Base-by-base conservation (phyloP, 1,140 invertebrate species). In the Drosophila kikkawai region DNA sequence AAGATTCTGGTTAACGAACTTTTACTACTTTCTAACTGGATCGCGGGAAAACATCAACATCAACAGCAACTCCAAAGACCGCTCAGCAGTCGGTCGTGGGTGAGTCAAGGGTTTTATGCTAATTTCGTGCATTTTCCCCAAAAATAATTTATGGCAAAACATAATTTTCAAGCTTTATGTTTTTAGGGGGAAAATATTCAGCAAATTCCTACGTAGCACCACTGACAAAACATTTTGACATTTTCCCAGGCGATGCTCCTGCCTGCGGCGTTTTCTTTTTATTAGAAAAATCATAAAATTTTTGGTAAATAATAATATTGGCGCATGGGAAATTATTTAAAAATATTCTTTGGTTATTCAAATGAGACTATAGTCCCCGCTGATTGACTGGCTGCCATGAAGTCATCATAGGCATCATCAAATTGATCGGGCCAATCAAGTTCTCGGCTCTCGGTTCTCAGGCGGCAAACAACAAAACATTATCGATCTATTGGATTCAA, bases 291-390 rank as follows among this genome's bases (percentile, higher is more conserved):
- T 64, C 67, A 63, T 79, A 75, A 83, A 82, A 51, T 15, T 32
- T 34, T 55, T n/a, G 61, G 34, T 55, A 39, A 22, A 55, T 55
- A 48, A 76, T 51, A 74, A 53, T 63, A 63, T 73, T 55, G 58
- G 41, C 70, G 36, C 37, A 37, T n/a, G 11, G 9, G 19, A 29
- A 74, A 81, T 70, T 78, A 81, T 79, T 85, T 71, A 42, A 87
- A 86, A 80, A 86, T 81, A 88, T 88, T 88, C 85, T 90, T 85
- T 90, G 48, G 85, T 74, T 68, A 85, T 88, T 90, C 85, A 88
- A 88, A 88, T 83, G 63, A 48, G 77, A 41, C 58, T 17, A 6
- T 3, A 39, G 73, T 50, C 63, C 68, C 78, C 79, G 47, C 47
- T 77, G 80, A 83, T 68, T 69, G 78, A 81, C 80, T 90, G 79